A percentile compares a stretch with the other conserved stretches of the same genome.
Conservation (phyloP, 92 coral and sea anemone genomes). For the Porites divaricata region DNA sequence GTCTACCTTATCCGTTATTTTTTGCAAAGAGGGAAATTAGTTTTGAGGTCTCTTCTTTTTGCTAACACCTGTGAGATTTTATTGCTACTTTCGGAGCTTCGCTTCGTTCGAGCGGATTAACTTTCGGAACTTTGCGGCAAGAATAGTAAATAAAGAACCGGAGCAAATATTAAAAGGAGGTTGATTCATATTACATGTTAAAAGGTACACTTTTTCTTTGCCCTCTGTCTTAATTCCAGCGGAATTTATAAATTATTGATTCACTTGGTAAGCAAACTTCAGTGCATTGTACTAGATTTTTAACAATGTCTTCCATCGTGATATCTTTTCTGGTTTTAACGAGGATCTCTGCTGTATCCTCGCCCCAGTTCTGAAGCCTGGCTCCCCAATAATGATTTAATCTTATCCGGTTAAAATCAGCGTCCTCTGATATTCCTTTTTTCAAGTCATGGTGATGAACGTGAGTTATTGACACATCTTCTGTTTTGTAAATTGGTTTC, state of each 20-base stretch:
- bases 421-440: conserved; percentile 30
- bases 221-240: not conserved
- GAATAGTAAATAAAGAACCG: no score
- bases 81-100: no score
- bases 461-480: conserved; percentile 4
- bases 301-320: conserved; percentile 50
- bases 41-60: no score
- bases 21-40: no score
- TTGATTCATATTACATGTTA: no score
- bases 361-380: conserved; percentile 84
- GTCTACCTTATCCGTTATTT: no score
- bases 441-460: conserved; percentile 62
- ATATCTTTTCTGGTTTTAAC: conserved; percentile 53
- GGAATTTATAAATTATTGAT: conserved; percentile 31
- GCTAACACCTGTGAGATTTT: no score
- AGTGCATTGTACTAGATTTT: conserved; percentile 47
- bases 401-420: conserved; percentile 36
- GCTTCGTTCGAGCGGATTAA: no score
- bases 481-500: conserved; percentile 67
- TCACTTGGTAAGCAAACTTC: conserved; percentile 22
- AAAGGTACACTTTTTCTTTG: no score
- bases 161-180: no score
- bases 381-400: conserved; percentile 92
- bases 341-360: conserved; percentile 71
- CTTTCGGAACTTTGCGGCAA: no score